Base-by-base conservation (phyloP, 2,113 vertebrate genomes). In the Coryphaenoides rupestris region DNA sequence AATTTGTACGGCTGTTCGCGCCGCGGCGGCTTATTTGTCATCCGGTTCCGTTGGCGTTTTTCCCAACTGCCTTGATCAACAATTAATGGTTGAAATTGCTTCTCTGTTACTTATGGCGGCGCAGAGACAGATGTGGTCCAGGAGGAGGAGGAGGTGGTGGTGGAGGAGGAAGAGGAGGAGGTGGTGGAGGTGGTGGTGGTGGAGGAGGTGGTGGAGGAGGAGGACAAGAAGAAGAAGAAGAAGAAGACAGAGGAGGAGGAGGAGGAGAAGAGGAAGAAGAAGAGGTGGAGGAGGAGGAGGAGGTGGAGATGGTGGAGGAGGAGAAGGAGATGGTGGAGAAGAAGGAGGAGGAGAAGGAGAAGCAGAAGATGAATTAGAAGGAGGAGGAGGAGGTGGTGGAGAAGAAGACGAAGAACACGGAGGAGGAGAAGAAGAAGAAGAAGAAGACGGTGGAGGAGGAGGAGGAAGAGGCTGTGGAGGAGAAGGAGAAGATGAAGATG, bases 41-140 rank as follows among this genome's bases (percentile, higher is more conserved):
- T 94, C 85, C 90, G 91, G 92, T 91, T 86, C 88, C 90, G 87
- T 88, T 89, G 90, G 89, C 86, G 76, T 86, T 89, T 90, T 92
- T 92, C 89, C 89, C 89, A 63, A 76, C 83, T 66, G 86, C 81
- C 88, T 76, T 80, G 86, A 90, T 91, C 85, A 91, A 89, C 86
- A 87, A 90, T 90, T 89, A 92, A 90, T 92, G 90, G 89, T 88
- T 90, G 86, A 78, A 89, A 89, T 83, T 89, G 90, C 86, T 81
- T 89, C 73, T 66, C 73, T 84, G 66, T 85, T 90, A 79, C 71
- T 91, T 92, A 92, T 90, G 88, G 78, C 76, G 82, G 70, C 78
- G 72, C n/a, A n/a, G 70, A 87, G 76, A 88, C 89, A 91, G 88
- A 88, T 92, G 88, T 80, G 58, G 79, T 76, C 5, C 5, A 50